Evolutionary conservation across 2,888 invertebrate genomes (phyloP), one percentile per base, ranked within the genome.

Genomic region (Escarpia spicata): DNA sequence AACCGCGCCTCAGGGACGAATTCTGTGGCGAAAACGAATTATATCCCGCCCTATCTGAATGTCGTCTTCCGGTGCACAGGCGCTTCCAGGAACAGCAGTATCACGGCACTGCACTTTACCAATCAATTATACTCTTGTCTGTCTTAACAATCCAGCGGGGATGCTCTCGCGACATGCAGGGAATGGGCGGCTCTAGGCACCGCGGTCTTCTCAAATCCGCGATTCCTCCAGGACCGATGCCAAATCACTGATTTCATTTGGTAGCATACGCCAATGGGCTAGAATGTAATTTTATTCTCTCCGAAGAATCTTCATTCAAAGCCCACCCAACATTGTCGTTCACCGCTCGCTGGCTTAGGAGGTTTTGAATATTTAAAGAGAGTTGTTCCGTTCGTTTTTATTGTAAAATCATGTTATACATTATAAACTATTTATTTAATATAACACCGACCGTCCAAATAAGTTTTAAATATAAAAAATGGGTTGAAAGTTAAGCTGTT

Each of bases 1-100:
- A 75, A 75, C 75, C 19, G 75, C 26, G 75, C 75, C 75, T 75
- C 75, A n/a, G 75, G 75, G 75, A 75, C 75, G 75, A 75, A 75
- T 75, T 19, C 19, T 75, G 75, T 75, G 75, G 75, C 75, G 75
- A 75, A 75, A 75, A 26, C 19, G 26, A 75, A 75, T 75, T 75
- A 75, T 75, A 75, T 26, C 75, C n/a, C 19, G 75, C n/a, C 75
- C 75, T 15, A 75, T 26, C 75, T 26, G 75, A 75, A 75, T 75
- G 75, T 75, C 75, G 75, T 26, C 75, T n/a, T 52, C 75, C 75
- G n/a, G n/a, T n/a, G 75, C 75, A 4, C 26, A 26, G 19, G 19
- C 75, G 75, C 19, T 75, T 75, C 75, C 75, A 26, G 19, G 75
- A 75, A 75, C 75, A 26, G 4, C 75, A 75, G 75, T 75, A 75